phyloP scores from a whole-genome alignment of 2,888 invertebrate genomes.

The Diarsia dahlii region DNA sequence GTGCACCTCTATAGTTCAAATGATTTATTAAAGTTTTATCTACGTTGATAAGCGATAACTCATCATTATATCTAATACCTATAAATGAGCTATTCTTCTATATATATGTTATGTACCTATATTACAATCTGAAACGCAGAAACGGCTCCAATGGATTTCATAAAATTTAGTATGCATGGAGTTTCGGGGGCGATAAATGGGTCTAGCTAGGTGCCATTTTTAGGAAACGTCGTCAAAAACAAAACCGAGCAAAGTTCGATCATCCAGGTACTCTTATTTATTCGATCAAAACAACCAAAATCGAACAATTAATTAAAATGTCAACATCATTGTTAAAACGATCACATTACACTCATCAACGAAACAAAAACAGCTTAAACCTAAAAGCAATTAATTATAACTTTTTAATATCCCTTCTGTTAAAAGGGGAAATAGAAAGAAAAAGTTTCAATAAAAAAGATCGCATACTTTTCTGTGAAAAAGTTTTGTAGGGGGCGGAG shows the following conservation, averaged over 20 bases:
- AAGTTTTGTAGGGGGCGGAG: conserved; percentile 85
- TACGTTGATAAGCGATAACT: not conserved
- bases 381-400: conserved; percentile 66
- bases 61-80: conserved; percentile 5
- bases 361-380: conserved; percentile 47
- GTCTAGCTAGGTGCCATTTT: no score
- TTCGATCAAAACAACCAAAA: conserved; percentile 12
- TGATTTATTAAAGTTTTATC: not conserved
- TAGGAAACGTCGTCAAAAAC: no score
- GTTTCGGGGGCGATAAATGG: no score
- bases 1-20: not conserved
- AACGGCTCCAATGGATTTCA: no score
- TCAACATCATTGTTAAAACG: conserved; percentile 30
- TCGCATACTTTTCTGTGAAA: conserved; percentile 70
- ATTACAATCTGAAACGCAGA: no score
- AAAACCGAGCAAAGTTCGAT: no score
- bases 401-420: conserved; percentile 61
- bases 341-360: conserved; percentile 23
- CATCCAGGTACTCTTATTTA: conserved; percentile 6
- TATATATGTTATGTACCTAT: no score
- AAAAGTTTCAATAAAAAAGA: conserved; percentile 71
- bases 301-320: conserved; percentile 41
- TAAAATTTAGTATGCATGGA: no score
- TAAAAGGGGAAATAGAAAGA: conserved; percentile 65
- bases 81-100: no score